Evolutionary conservation across 2,888 invertebrate genomes (phyloP).

Genomic region (Caenorhabditis japonica): DNA sequence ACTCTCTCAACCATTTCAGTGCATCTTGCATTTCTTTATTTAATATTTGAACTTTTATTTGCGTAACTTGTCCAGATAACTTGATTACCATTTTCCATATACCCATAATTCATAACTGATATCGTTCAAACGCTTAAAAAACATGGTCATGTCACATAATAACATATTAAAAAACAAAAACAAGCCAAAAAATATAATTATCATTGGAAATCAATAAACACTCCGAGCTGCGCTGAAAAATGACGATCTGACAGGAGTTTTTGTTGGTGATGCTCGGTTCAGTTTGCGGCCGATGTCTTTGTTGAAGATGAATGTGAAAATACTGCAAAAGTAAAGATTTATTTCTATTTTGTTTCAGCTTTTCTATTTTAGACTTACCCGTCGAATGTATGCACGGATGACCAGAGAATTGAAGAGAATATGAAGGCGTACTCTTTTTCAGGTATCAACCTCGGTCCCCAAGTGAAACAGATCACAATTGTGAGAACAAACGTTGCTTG

Average conservation of each 20-base stretch:
- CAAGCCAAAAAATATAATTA: background rate
- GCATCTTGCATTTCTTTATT: too few relatives aligned
- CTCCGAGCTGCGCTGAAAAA: conserved; percentile 10
- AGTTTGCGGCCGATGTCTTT: conserved; percentile 9
- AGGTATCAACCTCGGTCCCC: conserved; percentile 21
- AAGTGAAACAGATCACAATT: conserved; percentile 24
- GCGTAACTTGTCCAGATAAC: too few relatives aligned
- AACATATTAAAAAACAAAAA: conserved; percentile 6
- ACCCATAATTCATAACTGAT: too few relatives aligned
- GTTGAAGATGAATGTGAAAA: conserved; percentile 24
- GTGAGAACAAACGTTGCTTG: conserved; percentile 21
- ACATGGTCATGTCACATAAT: too few relatives aligned
- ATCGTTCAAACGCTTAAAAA: too few relatives aligned
- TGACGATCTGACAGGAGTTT: conserved; percentile 5
- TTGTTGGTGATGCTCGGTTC: background rate
- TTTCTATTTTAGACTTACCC: conserved; percentile 2
- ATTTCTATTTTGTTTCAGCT: background rate
- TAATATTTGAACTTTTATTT: too few relatives aligned
- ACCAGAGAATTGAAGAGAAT: conserved; percentile 33
- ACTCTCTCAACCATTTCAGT: too few relatives aligned
- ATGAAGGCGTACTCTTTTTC: conserved; percentile 22
- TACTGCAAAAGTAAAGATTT: conserved; percentile 7
- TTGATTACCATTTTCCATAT: too few relatives aligned
- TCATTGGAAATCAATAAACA: conserved; percentile 1
- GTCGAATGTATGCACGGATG: conserved; percentile 22